Conservation (phyloP, 2,113 vertebrate species). For the Astur gentilis region DNA sequence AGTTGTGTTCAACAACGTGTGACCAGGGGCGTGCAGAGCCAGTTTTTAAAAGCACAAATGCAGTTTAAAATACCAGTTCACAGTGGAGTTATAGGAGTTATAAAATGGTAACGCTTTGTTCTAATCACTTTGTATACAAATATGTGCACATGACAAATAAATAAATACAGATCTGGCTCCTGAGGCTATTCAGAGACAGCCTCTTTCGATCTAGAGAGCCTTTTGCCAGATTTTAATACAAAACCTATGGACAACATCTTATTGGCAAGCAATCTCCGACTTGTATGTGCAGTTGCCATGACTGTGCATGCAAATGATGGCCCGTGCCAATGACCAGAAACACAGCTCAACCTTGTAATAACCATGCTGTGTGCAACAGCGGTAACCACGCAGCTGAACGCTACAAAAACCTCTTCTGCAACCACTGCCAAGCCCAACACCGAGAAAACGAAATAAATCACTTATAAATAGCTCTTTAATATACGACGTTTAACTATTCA, state of each 20-base stretch:
- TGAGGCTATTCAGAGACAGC: not conserved
- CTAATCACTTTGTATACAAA: not conserved
- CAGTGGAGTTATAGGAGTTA: not conserved
- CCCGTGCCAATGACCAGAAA: not conserved
- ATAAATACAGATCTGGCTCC: not conserved
- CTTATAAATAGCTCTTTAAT: not conserved
- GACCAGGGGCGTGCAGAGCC: not conserved
- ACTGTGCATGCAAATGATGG: not conserved
- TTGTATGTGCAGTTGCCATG: not conserved
- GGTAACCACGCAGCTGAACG: not conserved
- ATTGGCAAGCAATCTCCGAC: not conserved
- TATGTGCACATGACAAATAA: not conserved
- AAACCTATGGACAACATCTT: not conserved
- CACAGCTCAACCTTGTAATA: not conserved
- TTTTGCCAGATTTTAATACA: not conserved
- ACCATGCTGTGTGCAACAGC: not conserved
- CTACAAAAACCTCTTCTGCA: not conserved
- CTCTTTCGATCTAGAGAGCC: not conserved
- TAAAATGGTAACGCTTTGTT: not conserved
- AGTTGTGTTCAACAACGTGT: not conserved
- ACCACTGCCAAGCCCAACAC: not conserved
- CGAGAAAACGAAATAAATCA: not conserved
- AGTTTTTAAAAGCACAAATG: not conserved
- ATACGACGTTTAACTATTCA: accelerated
- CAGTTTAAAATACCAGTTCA: not conserved